These are phyloP conservation scores for Athripsodes cinereus DNA, from an alignment of 2,888 invertebrate genomes.

Conservation along the genomic window DNA sequence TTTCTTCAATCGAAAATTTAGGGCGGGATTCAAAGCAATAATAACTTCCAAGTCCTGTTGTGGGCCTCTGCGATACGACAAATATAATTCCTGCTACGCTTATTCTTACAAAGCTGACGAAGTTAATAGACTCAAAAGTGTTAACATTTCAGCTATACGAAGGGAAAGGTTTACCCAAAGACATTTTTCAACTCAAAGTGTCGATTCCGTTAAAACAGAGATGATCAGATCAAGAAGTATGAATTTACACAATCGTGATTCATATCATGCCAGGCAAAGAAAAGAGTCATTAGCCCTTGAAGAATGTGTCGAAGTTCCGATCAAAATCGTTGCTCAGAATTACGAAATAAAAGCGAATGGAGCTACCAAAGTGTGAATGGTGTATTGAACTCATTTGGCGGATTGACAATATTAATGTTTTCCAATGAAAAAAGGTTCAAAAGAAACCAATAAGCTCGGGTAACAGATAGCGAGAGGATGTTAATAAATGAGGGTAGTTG, in stretches of 20 bases:
- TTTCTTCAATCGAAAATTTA: constrained; percentile 51
- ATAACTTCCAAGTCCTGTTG: constrained; percentile 38
- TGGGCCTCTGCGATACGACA: constrained; percentile 29
- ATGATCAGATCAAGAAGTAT: constrained; percentile 25
- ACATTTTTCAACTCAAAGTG: constrained; percentile 23
- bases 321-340: constrained; percentile 19
- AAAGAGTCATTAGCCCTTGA: constrained; percentile 24
- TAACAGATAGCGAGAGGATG: no score
- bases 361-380: constrained; percentile 23
- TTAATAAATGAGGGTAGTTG: no score
- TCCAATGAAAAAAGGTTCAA: no score
- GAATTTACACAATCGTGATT: constrained; percentile 22
- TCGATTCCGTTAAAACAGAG: constrained; percentile 23
- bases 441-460: no score
- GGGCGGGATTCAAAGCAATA: constrained; percentile 45
- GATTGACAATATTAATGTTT: no score
- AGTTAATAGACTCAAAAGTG: constrained; percentile 18
- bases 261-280: constrained; percentile 22
- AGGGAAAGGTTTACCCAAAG: constrained; percentile 24
- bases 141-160: constrained; percentile 22
- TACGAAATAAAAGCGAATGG: constrained; percentile 23
- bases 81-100: constrained; percentile 26
- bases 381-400: background rate
- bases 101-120: constrained; percentile 26
- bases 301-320: constrained; percentile 24